Conservation (phyloP, 2,113 vertebrate genomes). For the Narcine bancroftii region DNA sequence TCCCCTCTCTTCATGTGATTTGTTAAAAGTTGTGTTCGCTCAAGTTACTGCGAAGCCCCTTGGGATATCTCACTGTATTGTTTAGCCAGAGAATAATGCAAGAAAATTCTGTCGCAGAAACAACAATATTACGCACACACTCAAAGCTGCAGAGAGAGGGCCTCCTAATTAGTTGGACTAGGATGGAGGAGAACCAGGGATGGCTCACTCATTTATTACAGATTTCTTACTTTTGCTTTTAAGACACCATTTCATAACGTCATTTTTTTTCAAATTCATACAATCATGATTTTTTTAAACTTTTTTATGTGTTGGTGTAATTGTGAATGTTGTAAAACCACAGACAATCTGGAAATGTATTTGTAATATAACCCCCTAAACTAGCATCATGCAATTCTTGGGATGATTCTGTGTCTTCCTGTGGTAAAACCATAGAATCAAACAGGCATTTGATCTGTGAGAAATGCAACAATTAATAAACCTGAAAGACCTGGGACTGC, state of each 20-base stretch:
- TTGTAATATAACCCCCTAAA: neutral
- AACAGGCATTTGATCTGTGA: neutral
- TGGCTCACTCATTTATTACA: neutral
- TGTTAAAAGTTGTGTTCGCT: no score
- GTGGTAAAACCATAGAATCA: neutral
- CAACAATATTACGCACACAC: neutral
- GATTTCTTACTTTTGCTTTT: neutral
- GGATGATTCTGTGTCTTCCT: neutral
- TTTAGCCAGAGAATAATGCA: no score
- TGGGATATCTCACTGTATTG: no score
- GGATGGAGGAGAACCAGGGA: neutral
- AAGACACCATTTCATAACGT: conserved; percentile 14
- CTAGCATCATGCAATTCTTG: neutral
- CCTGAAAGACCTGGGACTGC: neutral
- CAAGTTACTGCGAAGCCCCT: no score
- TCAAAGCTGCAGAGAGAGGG: neutral
- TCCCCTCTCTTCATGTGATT: no score
- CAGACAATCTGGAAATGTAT: neutral
- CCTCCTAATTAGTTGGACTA: neutral
- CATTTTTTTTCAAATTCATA: conserved; percentile 16
- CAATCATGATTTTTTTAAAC: neutral
- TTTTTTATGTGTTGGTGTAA: neutral
- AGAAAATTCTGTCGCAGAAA: no score
- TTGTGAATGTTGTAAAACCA: conserved; percentile 10
- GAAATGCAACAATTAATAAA: neutral